Percentiles rank a stretch among this genome's conserved stretches.
Conservation (phyloP, 2,888 invertebrate genomes). For the Pemphredon lugubris region DNA sequence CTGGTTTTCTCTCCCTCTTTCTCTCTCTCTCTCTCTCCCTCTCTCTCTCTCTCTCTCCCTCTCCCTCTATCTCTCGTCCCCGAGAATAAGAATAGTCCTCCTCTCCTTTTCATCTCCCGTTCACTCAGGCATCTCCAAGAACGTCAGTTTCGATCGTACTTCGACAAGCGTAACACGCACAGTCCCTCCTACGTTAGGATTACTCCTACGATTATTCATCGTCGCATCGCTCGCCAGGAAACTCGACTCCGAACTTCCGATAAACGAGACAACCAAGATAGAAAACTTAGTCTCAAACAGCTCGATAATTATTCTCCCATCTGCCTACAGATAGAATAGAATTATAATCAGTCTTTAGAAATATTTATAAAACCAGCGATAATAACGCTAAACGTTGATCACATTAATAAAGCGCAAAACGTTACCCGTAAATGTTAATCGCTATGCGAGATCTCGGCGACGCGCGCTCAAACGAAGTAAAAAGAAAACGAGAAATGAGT, state of each 20-base stretch:
- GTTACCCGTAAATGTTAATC: neutral
- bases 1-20: too few relatives aligned
- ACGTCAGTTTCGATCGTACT: conserved; percentile 27
- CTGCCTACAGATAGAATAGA: too few relatives aligned
- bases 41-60: conserved; percentile 7
- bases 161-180: conserved; percentile 6
- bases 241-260: neutral
- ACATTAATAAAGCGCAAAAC: neutral
- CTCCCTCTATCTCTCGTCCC: conserved; percentile 5
- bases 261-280: neutral
- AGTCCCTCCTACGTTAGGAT: neutral
- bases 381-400: too few relatives aligned
- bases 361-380: too few relatives aligned
- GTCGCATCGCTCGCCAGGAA: neutral
- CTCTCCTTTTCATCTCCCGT: conserved; percentile 15
- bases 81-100: too few relatives aligned
- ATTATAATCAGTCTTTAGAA: too few relatives aligned
- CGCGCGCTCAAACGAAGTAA: neutral
- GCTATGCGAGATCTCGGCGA: neutral
- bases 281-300: neutral
- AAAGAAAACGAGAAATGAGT: neutral
- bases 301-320: too few relatives aligned
- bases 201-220: neutral
- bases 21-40: conserved; percentile 3
- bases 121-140: conserved; percentile 13